These are phyloP conservation scores for Nomada lathburiana DNA, from an alignment of 2,888 invertebrate genomes.

Conservation along the genomic window DNA sequence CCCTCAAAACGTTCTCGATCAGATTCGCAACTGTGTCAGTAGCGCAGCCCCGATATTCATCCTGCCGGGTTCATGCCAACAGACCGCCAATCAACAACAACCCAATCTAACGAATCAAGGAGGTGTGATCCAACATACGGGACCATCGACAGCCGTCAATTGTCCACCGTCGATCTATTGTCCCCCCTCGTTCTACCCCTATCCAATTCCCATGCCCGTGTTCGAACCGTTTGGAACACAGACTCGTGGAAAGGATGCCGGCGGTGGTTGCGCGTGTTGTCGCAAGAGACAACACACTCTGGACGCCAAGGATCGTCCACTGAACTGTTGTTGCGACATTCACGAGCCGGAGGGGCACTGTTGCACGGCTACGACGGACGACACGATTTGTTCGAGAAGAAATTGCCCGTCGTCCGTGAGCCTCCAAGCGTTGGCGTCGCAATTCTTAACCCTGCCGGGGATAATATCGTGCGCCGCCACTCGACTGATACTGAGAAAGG, in stretches of 20 bases:
- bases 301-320: neutral
- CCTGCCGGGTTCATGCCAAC: slow-evolving; percentile 71
- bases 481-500: slow-evolving; percentile 76
- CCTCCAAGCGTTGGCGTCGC: slow-evolving; percentile 80
- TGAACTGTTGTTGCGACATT: slow-evolving; percentile 22
- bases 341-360: slow-evolving; percentile 64
- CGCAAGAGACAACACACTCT: slow-evolving; percentile 4
- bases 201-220: slow-evolving; percentile 72
- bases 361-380: slow-evolving; percentile 68
- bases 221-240: slow-evolving; percentile 58
- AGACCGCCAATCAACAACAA: slow-evolving; percentile 48
- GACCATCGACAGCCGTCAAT: slow-evolving; percentile 39
- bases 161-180: slow-evolving; percentile 55
- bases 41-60: slow-evolving; percentile 77
- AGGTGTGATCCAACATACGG: slow-evolving; percentile 18
- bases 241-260: slow-evolving; percentile 20
- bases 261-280: slow-evolving; percentile 52
- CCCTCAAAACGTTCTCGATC: slow-evolving; percentile 73
- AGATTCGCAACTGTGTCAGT: slow-evolving; percentile 71
- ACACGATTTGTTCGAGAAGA: slow-evolving; percentile 73
- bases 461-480: slow-evolving; percentile 79
- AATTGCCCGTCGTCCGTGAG: slow-evolving; percentile 79
- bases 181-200: slow-evolving; percentile 73
- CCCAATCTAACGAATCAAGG: slow-evolving; percentile 12
- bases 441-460: slow-evolving; percentile 79